Conservation (phyloP, 2,797 vertebrate species). For the Luscinia luscinia region DNA sequence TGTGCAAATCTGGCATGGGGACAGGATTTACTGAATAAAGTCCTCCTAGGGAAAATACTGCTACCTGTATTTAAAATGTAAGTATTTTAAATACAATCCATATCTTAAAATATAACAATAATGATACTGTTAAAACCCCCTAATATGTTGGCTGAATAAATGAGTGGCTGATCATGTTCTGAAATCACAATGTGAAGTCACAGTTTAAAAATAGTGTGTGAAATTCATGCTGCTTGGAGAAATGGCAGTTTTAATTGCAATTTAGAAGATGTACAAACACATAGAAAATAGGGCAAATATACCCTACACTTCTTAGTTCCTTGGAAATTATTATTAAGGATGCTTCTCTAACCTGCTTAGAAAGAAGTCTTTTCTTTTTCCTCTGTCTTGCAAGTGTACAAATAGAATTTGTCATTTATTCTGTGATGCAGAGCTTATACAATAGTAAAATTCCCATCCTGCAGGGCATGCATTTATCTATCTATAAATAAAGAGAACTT, state of each 20-base stretch:
- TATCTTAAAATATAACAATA: neutral
- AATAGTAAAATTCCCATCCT: neutral
- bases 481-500: neutral
- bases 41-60: neutral
- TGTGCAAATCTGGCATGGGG: neutral
- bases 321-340: neutral
- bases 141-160: neutral
- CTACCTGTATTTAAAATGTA: neutral
- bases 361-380: neutral
- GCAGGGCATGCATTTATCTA: neutral
- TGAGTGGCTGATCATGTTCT: neutral
- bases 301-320: neutral
- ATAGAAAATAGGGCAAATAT: neutral
- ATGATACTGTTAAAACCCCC: neutral
- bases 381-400: neutral
- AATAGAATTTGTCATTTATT: neutral
- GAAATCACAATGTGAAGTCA: neutral
- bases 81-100: neutral
- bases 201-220: neutral
- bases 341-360: neutral
- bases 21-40: neutral
- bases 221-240: neutral
- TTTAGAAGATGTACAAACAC: neutral
- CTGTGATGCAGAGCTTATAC: neutral
- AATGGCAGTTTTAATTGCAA: neutral